phyloP scores from a whole-genome alignment of 2,888 invertebrate species.

The Perithous albicinctus region DNA sequence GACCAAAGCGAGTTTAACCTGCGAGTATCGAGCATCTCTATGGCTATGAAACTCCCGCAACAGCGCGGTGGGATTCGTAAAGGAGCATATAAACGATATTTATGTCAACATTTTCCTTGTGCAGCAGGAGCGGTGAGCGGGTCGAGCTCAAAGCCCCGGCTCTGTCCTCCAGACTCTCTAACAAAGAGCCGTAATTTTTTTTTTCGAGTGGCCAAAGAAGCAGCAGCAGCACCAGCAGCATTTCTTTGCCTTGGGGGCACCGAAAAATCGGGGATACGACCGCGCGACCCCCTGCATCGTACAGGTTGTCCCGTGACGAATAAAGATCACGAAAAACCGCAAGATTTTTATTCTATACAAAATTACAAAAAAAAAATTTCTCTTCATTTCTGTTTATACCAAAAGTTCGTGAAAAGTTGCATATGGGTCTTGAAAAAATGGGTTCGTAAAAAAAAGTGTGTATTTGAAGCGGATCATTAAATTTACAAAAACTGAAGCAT shows the following conservation, averaged over 20 bases:
- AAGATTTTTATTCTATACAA: conserved; percentile 4
- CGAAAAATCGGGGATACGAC: conserved; percentile 49
- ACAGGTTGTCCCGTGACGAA: conserved; percentile 67
- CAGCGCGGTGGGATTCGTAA: conserved; percentile 58
- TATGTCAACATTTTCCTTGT: conserved; percentile 74
- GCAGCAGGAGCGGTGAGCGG: conserved; percentile 59
- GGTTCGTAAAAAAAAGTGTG: not conserved
- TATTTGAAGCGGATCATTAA: not conserved
- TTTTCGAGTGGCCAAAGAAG: conserved; percentile 58
- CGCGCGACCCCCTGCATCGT: conserved; percentile 68
- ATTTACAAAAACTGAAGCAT: conserved; percentile 18
- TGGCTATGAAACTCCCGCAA: conserved; percentile 56
- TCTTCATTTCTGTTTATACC: not conserved
- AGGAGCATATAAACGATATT: conserved; percentile 72
- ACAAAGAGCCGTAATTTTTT: conserved; percentile 69
- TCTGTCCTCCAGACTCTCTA: conserved; percentile 45
- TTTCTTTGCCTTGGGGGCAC: conserved; percentile 20
- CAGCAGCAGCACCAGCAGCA: not conserved
- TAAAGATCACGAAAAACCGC: conserved; percentile 66
- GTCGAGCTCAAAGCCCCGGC: conserved; percentile 66
- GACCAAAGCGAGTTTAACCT: conserved; percentile 40
- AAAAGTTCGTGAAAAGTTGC: not conserved
- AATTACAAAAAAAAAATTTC: not conserved
- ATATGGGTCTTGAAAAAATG: not conserved
- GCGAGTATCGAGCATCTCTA: conserved; percentile 8